phyloP scores from a whole-genome alignment of 2,113 vertebrate genomes.

The Etia nguti region DNA sequence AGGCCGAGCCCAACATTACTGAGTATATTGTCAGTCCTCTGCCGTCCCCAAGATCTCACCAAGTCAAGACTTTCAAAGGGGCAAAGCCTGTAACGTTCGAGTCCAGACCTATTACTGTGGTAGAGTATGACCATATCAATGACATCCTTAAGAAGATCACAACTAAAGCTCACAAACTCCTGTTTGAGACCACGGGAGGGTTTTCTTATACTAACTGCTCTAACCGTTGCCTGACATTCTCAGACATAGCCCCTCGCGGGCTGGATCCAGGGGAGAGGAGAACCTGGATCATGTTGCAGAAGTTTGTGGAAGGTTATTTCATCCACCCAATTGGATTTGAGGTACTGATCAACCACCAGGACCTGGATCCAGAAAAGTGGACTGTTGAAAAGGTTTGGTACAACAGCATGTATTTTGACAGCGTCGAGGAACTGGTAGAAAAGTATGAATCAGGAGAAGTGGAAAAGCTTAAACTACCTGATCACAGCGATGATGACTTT shows the following conservation, averaged over 20 bases:
- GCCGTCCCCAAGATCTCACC: constrained; percentile 68
- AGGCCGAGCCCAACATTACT: constrained; percentile 77
- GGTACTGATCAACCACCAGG: constrained; percentile 80
- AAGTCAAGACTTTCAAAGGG: constrained; percentile 25
- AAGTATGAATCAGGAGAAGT: constrained; percentile 69
- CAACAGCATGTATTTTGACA: constrained; percentile 79
- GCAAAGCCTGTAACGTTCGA: constrained; percentile 59
- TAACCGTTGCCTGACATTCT: constrained; percentile 77
- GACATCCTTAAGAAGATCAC: constrained; percentile 34
- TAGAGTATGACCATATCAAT: constrained; percentile 71
- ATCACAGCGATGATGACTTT: constrained; percentile 41
- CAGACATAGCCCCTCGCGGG: constrained; percentile 81
- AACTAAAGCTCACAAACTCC: constrained; percentile 66
- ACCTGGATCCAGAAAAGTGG: constrained; percentile 75
- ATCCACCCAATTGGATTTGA: constrained; percentile 88
- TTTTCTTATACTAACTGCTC: constrained; percentile 77
- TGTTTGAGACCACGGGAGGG: constrained; percentile 72
- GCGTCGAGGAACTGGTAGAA: constrained; percentile 71
- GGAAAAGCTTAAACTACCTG: constrained; percentile 46
- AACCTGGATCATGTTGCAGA: constrained; percentile 84
- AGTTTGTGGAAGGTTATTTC: constrained; percentile 81
- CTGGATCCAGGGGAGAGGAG: constrained; percentile 78
- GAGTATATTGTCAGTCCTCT: constrained; percentile 83
- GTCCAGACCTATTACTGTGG: constrained; percentile 68
- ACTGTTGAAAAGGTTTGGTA: constrained; percentile 81